Conservation (phyloP, 2,888 invertebrate species). For the Bedellia somnulentella region DNA sequence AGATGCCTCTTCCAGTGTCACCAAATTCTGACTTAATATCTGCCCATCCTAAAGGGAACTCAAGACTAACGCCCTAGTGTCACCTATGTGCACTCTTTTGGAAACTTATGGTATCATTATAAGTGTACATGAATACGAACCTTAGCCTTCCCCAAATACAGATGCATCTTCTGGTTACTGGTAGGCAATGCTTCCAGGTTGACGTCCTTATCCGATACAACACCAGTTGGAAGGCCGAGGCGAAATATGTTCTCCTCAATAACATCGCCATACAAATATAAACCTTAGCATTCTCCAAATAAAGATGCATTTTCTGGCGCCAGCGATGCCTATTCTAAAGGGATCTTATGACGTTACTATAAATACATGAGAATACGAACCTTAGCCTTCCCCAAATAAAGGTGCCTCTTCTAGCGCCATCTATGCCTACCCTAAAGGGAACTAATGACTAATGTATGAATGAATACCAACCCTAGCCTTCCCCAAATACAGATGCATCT, state of each 20-base stretch:
- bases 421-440: no score
- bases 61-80: no score
- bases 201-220: constrained; percentile 91
- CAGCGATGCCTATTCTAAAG: no score
- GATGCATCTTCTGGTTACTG: constrained; percentile 97
- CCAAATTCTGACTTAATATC: no score
- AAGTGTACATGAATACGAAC: constrained; percentile 31
- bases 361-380: constrained; percentile 28
- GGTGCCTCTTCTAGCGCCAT: constrained; percentile 98
- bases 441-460: no score
- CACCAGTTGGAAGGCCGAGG: constrained; percentile 96
- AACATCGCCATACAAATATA: no score
- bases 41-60: no score
- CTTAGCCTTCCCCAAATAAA: constrained; percentile 94
- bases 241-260: no score
- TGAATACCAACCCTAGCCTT: constrained; percentile 95
- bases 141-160: constrained; percentile 94
- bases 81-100: no score
- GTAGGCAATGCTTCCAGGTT: constrained; percentile 94
- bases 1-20: no score
- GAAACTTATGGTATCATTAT: no score
- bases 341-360: not conserved
- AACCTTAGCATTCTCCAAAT: constrained; percentile 93
- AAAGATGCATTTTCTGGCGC: constrained; percentile 98
- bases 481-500: constrained; percentile 97